Evolutionary conservation across 2,113 vertebrate genomes (phyloP), one percentile per base, ranked within the genome.

Genomic region (Eublepharis macularius): DNA sequence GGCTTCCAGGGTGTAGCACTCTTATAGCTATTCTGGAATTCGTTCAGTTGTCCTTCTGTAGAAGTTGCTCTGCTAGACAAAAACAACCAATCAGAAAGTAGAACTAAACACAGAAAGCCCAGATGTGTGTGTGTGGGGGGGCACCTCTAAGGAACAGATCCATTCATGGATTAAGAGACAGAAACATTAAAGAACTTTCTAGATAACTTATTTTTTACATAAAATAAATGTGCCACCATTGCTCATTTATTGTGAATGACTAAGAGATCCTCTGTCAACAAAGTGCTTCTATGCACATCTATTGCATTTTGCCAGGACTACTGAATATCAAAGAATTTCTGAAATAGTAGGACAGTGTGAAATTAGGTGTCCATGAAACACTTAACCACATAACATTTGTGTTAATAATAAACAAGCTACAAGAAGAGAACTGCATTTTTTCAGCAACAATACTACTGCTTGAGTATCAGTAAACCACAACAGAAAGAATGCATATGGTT

Each of bases 21-120:
- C 16, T 82, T 87, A 89, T 95, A 92, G 91, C 82, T 92, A 90
- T 87, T 93, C 93, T 95, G 95, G 86, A 95, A 93, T 92, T 88
- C 88, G 0, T 91, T 94, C 89, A 87, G 92, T 73, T 95, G 95
- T 86, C 92, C 94, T 91, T 96, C 96, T 75, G 75, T 1, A 10
- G 93, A 91, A 77, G 88, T 78, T 72, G 87, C 91, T 88, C 95
- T 96, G 91, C 85, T 86, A 94, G 73, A 93, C 65, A 94, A 92
- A 95, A 93, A 19, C 83, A 88, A 16, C 41, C 70, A 82, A 92
- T 96, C 14, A 96, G 77, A 78, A 74, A 84, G 89, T 3, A 81
- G 66, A 75, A 2, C 9, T 86, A 79, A 81, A 76, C 83, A 84
- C 0, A 2, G 10, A 86, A 7, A 87, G 36, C 26, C n/a, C n/a